A percentile compares a stretch with the other conserved stretches of the same genome.
Conservation (phyloP, 53 echinoderm and acorn worm genomes). For the Temnopleurus reevesii region DNA sequence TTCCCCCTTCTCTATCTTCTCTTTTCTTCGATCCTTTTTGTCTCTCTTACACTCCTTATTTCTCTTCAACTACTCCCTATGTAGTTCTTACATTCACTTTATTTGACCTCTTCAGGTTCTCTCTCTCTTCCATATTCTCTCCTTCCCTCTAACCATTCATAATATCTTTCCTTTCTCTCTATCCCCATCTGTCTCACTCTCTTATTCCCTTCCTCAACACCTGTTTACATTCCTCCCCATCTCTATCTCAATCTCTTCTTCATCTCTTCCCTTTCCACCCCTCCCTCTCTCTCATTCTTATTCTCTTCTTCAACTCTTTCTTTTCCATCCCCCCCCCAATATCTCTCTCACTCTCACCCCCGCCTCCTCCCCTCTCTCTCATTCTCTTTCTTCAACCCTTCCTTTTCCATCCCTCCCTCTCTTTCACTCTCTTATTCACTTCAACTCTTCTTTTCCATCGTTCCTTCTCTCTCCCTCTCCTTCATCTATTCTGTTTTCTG, state of each 20-base stretch:
- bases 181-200: background rate
- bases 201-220: background rate
- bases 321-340: background rate
- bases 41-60: too few species aligned
- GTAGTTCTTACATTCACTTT: too few species aligned
- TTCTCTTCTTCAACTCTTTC: background rate
- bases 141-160: background rate
- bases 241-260: too few species aligned
- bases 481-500: background rate
- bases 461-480: background rate
- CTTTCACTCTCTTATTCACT: background rate
- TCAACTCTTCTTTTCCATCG: background rate
- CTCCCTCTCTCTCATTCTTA: background rate
- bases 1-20: too few species aligned
- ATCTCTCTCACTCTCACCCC: background rate
- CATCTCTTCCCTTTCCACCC: too few species aligned
- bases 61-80: too few species aligned
- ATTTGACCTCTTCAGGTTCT: too few species aligned
- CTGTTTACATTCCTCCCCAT: background rate
- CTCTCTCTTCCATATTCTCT: background rate
- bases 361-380: too few species aligned
- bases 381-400: background rate
- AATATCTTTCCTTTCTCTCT: background rate
- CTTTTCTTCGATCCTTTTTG: too few species aligned
- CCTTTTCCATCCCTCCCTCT: background rate